phyloP scores from a whole-genome alignment of 2,113 vertebrate genomes.

The Merops nubicus region DNA sequence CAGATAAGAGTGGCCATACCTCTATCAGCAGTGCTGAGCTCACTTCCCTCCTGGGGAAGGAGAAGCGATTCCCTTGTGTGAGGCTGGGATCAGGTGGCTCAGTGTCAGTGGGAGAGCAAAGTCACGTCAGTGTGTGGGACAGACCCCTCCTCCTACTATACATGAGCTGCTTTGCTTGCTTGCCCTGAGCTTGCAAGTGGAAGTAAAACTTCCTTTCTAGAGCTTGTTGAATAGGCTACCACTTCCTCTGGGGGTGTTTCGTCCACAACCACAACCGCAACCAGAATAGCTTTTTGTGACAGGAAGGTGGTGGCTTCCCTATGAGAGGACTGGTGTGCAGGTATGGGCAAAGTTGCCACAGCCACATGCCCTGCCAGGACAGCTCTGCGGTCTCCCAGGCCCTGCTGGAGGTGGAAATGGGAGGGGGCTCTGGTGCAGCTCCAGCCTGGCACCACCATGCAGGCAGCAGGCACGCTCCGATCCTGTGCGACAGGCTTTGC shows the following conservation, averaged over 20 bases:
- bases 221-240: not conserved
- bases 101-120: not conserved
- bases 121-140: not conserved
- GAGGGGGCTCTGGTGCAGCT: not conserved
- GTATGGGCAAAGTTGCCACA: not conserved
- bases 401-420: not conserved
- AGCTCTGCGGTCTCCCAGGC: not conserved
- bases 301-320: not conserved
- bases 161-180: not conserved
- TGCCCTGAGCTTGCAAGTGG: not conserved
- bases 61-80: not conserved
- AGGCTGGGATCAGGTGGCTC: not conserved
- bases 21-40: not conserved
- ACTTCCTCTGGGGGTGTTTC: slow-evolving; percentile 5
- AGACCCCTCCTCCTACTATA: not conserved
- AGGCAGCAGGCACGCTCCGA: accelerated
- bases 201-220: not conserved
- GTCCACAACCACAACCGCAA: not conserved
- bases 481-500: not conserved
- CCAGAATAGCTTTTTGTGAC: not conserved
- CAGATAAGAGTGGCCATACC: not conserved
- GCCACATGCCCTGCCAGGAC: accelerated
- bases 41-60: not conserved
- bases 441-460: accelerated
- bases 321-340: not conserved